phyloP scores from a whole-genome alignment of 2,113 vertebrate species.

The Piaya cayana region DNA sequence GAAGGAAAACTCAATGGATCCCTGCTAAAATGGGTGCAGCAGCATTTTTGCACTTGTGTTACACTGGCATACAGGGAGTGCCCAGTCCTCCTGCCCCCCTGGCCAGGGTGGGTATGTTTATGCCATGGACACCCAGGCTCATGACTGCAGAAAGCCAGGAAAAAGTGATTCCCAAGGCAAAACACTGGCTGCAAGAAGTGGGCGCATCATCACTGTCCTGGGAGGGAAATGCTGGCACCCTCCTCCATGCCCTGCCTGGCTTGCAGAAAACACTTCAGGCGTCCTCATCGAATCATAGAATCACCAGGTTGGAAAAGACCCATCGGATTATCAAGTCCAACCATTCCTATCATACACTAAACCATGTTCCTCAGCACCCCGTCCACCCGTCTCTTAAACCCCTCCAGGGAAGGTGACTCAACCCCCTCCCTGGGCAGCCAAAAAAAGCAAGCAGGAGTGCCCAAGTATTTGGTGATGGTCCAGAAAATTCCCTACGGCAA shows the following conservation, averaged over 20 bases:
- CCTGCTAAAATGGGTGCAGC: accelerated
- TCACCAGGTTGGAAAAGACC: too few relatives aligned
- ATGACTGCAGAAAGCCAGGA: accelerated
- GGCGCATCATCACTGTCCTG: accelerated
- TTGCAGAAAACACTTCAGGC: not conserved
- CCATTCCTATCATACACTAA: too few relatives aligned
- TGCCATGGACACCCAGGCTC: not conserved
- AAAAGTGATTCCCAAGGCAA: not conserved
- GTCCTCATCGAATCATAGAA: too few relatives aligned
- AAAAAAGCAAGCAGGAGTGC: not conserved
- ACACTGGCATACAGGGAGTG: accelerated
- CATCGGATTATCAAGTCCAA: too few relatives aligned
- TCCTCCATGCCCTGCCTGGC: accelerated
- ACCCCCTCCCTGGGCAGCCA: too few relatives aligned
- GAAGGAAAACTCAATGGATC: not conserved
- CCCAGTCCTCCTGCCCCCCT: not conserved
- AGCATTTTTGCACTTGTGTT: accelerated
- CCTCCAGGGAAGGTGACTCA: too few relatives aligned
- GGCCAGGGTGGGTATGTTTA: not conserved
- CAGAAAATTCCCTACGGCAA: not conserved
- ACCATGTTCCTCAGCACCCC: too few relatives aligned
- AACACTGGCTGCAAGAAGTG: accelerated
- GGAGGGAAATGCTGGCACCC: not conserved
- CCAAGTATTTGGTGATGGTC: accelerated
- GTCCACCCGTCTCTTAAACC: too few relatives aligned